Base-by-base conservation (phyloP, 2,113 vertebrate species). In the Alces alces region DNA sequence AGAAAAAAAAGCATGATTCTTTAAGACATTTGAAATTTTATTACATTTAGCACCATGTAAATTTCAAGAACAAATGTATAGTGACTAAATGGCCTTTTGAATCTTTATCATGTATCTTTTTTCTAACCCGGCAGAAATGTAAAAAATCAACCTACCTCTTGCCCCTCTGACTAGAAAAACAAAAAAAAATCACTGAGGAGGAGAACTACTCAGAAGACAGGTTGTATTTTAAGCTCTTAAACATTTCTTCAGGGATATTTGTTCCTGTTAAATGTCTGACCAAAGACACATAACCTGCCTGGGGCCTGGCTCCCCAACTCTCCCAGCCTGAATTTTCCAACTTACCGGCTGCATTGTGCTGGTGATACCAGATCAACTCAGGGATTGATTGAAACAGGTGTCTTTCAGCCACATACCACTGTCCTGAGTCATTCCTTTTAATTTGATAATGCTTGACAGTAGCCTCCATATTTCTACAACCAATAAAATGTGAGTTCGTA, bases 341-440 rank as follows among this genome's bases (percentile, higher is more conserved):
- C 58, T 98, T 98, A 99, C 99, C 99, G 87, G 99, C 99, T 13
- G 99, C 99, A 3, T 99, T 99, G 98, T 99, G 99, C 86, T 99
- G 98, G 92, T 99, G 99, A 97, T 99, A 99, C 84, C 98, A 93
- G 0, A 99, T 99, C 84, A 99, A 95, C 0, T 99, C 99, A 15
- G 99, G 99, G 39, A 99, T 96, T 10, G 99, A 99, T 66, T 30
- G 97, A 94, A 99, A 99, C 30, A 98, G 88, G 27, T 99, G 98
- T 95, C 98, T 99, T 83, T 99, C 99, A 33, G 99, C 99, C 96
- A 99, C 93, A 7, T 98, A 99, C 97, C 98, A 99, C 91, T 99
- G 98, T 43, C 98, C 99, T 0, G 45, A 83, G 50, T 99, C 98
- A 1, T 95, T 99, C 91, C 97, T 95, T 97, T 99, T 99, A 87